Conservation (phyloP, 2,888 invertebrate genomes). For the Drosophila sordidula region DNA sequence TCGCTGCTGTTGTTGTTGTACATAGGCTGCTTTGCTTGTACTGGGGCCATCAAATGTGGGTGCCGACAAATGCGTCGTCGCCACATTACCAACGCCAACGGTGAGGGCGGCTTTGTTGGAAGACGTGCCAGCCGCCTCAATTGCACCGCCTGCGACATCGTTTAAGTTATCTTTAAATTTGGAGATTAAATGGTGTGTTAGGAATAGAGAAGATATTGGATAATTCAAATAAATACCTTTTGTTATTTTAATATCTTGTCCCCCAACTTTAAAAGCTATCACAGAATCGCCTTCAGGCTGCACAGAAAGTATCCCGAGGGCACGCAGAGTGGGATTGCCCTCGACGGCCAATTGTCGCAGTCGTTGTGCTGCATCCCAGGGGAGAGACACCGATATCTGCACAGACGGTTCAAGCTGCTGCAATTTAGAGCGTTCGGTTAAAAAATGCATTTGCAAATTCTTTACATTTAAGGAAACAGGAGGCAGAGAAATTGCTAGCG, state of each 20-base stretch:
- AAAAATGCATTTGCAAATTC: conserved; percentile 32
- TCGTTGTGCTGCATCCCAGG: conserved; percentile 96
- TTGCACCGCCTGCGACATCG: conserved; percentile 64
- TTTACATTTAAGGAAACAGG: conserved; percentile 40
- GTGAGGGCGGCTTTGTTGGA: conserved; percentile 55
- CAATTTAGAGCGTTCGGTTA: conserved; percentile 24
- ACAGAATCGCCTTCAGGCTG: conserved; percentile 96
- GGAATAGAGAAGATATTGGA: neutral
- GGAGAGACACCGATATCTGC: conserved; percentile 98
- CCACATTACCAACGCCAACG: conserved; percentile 54
- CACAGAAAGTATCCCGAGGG: conserved; percentile 97
- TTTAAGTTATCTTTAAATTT: conserved; percentile 71
- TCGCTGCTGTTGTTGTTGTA: conserved; percentile 71
- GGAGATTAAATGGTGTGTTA: neutral
- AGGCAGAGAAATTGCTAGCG: conserved; percentile 38
- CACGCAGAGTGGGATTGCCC: conserved; percentile 94
- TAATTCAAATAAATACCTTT: conserved; percentile 58
- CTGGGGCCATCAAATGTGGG: conserved; percentile 71
- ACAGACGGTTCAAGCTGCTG: conserved; percentile 94
- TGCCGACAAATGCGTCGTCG: conserved; percentile 62
- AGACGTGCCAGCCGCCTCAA: conserved; percentile 80
- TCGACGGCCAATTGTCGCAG: conserved; percentile 96
- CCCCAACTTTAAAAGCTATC: conserved; percentile 89
- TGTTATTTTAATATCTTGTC: conserved; percentile 88
- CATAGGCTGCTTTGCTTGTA: conserved; percentile 72